Evolutionary conservation across 1,140 invertebrate genomes (phyloP).

Genomic region (Drosophila leontia): DNA sequence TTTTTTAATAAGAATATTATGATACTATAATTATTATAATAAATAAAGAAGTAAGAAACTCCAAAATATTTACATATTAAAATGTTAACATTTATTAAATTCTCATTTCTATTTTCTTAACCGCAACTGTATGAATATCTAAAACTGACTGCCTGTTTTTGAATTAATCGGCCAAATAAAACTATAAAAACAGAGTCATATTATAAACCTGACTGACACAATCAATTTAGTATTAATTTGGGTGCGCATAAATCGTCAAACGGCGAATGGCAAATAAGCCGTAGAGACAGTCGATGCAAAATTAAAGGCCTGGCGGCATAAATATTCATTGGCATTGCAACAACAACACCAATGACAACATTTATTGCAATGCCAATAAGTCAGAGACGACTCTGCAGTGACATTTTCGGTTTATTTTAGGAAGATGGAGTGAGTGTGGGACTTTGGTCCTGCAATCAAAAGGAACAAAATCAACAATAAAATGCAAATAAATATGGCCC

Average conservation of each 20-base stretch:
- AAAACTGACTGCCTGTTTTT: conserved; percentile 12
- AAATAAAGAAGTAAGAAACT: background rate
- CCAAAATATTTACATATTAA: too few species aligned
- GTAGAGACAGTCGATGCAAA: conserved; percentile 62
- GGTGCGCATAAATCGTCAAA: conserved; percentile 61
- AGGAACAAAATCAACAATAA: conserved; percentile 81
- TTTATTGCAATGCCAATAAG: conserved; percentile 62
- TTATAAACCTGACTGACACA: conserved; percentile 57
- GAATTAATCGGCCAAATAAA: conserved; percentile 22
- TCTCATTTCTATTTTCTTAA: background rate
- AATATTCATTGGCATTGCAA: conserved; percentile 78
- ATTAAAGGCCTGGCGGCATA: conserved; percentile 71
- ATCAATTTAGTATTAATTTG: conserved; percentile 81
- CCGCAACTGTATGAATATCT: background rate
- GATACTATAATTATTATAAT: background rate
- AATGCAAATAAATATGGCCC: conserved; percentile 78
- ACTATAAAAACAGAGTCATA: conserved; percentile 24
- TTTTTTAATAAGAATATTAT: too few species aligned
- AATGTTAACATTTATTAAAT: too few species aligned
- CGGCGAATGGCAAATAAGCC: conserved; percentile 62
- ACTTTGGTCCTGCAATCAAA: conserved; percentile 71
- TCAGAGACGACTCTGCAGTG: conserved; percentile 61
- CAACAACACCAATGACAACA: conserved; percentile 50
- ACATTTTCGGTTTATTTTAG: conserved; percentile 69
- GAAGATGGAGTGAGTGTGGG: background rate